These are phyloP conservation scores for Tenualosa ilisha DNA, from an alignment of 2,797 vertebrate genomes.

Conservation along the genomic window DNA sequence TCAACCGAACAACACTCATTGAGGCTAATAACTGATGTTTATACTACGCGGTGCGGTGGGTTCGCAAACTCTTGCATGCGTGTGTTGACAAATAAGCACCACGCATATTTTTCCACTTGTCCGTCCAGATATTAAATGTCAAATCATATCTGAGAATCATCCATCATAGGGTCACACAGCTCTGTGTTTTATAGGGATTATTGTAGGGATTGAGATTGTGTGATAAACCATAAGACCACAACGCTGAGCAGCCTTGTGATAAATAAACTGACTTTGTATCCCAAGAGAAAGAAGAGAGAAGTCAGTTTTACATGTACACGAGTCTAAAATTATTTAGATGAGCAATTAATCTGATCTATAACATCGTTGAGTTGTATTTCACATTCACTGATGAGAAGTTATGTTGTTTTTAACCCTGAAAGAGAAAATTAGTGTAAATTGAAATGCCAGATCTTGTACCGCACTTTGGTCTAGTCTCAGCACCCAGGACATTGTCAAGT, in stretches of 20 bases:
- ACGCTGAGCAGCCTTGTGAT: background rate
- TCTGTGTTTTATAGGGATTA: background rate
- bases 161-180: background rate
- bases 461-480: background rate
- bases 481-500: background rate
- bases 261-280: too few relatives aligned
- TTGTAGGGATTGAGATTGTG: background rate
- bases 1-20: slow-evolving; percentile 26
- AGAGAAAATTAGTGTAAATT: slow-evolving; percentile 51
- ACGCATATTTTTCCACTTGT: background rate
- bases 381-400: background rate
- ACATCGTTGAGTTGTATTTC: too few relatives aligned
- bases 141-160: background rate
- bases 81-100: slow-evolving; percentile 1
- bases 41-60: background rate
- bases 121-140: slow-evolving; percentile 8
- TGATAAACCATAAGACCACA: background rate
- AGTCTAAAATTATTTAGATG: background rate
- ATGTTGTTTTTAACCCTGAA: slow-evolving; percentile 34
- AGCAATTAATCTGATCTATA: background rate
- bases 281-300: too few relatives aligned
- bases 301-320: too few relatives aligned
- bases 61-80: background rate
- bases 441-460: slow-evolving; percentile 42
- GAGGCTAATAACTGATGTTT: slow-evolving; percentile 31